Percentiles rank a stretch among this genome's conserved stretches.
Evolutionary conservation across 2,888 invertebrate genomes (phyloP).

Genomic region (Dinocampus coccinellae): DNA sequence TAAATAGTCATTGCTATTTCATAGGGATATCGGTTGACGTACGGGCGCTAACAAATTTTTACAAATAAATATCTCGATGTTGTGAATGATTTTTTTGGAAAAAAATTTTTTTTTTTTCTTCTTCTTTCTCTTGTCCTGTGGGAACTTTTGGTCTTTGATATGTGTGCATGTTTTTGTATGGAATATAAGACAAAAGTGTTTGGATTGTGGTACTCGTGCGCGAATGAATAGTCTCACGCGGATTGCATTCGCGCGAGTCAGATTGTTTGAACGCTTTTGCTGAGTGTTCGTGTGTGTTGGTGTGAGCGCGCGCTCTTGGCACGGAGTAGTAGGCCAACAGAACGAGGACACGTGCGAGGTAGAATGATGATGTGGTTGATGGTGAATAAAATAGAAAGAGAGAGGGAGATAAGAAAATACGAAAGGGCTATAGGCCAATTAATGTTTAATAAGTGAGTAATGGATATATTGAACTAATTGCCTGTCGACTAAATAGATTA

Average conservation of each 20-base stretch:
- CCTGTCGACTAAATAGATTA: slow-evolving; percentile 43
- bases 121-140: too few relatives aligned
- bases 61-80: too few relatives aligned
- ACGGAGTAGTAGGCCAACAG: slow-evolving; percentile 43
- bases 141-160: background rate
- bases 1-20: too few relatives aligned
- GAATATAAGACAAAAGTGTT: slow-evolving; percentile 18
- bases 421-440: slow-evolving; percentile 46
- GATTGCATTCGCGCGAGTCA: slow-evolving; percentile 4
- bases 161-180: background rate
- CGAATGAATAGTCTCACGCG: slow-evolving; percentile 27
- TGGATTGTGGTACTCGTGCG: background rate
- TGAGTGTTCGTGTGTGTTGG: slow-evolving; percentile 33
- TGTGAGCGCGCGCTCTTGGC: background rate
- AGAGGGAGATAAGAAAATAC: slow-evolving; percentile 7
- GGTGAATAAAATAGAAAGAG: background rate
- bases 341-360: slow-evolving; percentile 41
- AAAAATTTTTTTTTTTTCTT: too few relatives aligned
- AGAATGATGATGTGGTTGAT: background rate
- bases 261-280: slow-evolving; percentile 10
- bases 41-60: too few relatives aligned
- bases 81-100: too few relatives aligned
- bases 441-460: slow-evolving; percentile 52
- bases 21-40: too few relatives aligned
- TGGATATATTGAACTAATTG: slow-evolving; percentile 43